Evolutionary conservation across 2,797 vertebrate species (phyloP).

Genomic region (Sparus aurata): DNA sequence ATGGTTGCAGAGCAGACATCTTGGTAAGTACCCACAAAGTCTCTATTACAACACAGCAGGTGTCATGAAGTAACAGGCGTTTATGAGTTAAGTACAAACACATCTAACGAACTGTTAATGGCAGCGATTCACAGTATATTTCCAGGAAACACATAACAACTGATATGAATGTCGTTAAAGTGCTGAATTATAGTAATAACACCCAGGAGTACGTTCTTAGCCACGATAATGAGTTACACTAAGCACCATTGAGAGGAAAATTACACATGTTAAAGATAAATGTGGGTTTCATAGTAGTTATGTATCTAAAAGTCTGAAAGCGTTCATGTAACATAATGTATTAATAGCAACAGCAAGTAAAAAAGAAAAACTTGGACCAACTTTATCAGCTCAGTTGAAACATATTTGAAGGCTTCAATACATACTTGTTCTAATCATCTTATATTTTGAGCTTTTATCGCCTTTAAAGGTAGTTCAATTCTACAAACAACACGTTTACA

Average conservation of each 20-base stretch:
- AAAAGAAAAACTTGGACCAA: background rate
- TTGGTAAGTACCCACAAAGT: conserved; percentile 18
- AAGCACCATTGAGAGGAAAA: background rate
- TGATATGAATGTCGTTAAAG: conserved; percentile 14
- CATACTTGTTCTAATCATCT: background rate
- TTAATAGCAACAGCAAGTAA: background rate
- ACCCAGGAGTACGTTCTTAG: conserved; percentile 14
- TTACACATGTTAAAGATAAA: background rate
- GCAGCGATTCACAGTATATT: conserved; percentile 4
- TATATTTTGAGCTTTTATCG: conserved; percentile 7
- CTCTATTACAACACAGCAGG: conserved; percentile 42
- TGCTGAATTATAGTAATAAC: conserved; percentile 34
- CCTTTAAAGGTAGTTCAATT: background rate
- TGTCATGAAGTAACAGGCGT: conserved; percentile 31
- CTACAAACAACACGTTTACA: background rate
- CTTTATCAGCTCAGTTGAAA: background rate
- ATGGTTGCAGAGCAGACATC: conserved; percentile 30
- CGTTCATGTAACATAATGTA: background rate
- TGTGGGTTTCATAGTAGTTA: background rate
- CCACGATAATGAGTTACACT: background rate
- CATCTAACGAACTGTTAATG: conserved; percentile 43
- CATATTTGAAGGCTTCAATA: background rate
- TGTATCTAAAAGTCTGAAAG: background rate
- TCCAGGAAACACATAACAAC: conserved; percentile 37
- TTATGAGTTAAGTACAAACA: conserved; percentile 47